Conservation (phyloP, 1,140 invertebrate species). For the Polypedilum vanderplanki region DNA sequence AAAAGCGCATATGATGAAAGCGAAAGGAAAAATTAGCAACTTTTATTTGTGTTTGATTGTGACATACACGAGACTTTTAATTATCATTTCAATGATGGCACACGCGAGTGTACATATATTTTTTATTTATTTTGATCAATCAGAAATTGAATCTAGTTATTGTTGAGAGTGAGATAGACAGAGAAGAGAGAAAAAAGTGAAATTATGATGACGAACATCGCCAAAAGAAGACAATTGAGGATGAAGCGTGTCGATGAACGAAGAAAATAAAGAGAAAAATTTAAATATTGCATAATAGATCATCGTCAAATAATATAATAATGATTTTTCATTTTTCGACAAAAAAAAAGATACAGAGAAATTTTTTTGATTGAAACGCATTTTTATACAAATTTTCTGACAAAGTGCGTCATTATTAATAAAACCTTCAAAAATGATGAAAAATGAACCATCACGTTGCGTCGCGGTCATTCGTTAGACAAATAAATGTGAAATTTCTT, state of each 20-base stretch:
- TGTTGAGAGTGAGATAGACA: not conserved
- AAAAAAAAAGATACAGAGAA: no score
- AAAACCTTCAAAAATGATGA: no score
- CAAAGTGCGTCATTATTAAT: no score
- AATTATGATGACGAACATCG: not conserved
- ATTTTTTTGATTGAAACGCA: no score
- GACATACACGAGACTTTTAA: not conserved
- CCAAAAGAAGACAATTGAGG: conserved; percentile 3
- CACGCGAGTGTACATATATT: not conserved
- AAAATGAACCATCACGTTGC: no score
- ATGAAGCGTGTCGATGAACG: conserved; percentile 9
- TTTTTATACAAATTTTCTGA: no score
- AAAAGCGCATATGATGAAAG: not conserved
- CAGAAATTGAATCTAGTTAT: no score
- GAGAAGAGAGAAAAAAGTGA: conserved; percentile 16
- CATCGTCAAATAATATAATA: not conserved
- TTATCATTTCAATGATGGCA: conserved; percentile 9
- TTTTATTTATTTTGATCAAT: not conserved
- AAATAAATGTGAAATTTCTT: no score
- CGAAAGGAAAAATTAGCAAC: conserved; percentile 12
- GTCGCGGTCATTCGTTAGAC: no score
- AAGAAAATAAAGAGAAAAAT: not conserved
- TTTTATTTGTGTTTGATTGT: not conserved
- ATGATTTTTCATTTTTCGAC: no score
- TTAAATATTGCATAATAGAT: conserved; percentile 19